Base-by-base conservation (phyloP, 2,888 invertebrate species). In the Erebia epiphron region DNA sequence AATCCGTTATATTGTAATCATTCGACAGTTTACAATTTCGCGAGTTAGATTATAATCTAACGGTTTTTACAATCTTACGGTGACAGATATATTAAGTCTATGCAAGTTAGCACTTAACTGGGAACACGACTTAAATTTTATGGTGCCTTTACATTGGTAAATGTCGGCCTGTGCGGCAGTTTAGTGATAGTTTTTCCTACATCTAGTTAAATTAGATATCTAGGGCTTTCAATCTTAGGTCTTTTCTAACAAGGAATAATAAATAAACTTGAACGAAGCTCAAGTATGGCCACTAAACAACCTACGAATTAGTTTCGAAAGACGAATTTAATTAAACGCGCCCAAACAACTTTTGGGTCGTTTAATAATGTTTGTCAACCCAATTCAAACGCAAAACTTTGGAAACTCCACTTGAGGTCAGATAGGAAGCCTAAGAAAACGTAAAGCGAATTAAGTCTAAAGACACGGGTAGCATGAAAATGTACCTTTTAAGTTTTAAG, bases 401-500 rank as follows among this genome's bases (percentile, higher is more conserved):
- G 62, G 11, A 21, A 62, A 62, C 26, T 35, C 46, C 49, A 13
- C 49, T 49, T 62, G 21, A 49, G 62, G 49, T 43, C 49, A 35
- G 16, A 26, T 52, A 52, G 35, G 63, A 52, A 35, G 46, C 43
- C 61, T 46, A 41, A 60, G 58, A 16, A 61, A 63, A 49, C 11
- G 18, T 26, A 50, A 1, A 21, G 9, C 10, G 50, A 63, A 50
- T 63, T 50, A 63, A n/a, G 9, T 10, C 9, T 10, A 66, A 61
- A 58, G 57, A 61, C 43, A 61, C 41, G 65, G 26, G 60, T 16
- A 61, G 16, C 61, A 18, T 61, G 35, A 50, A 60, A 35, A 35
- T 35, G 0, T 54, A 69, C 57, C 69, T 18, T 54, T 52, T 54
- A 26, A 26, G 56, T 72, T 54, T 72, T 69, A 49, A 35, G 35